These are phyloP conservation scores for Meteorus colon DNA, from an alignment of 2,888 invertebrate genomes.

Conservation along the genomic window DNA sequence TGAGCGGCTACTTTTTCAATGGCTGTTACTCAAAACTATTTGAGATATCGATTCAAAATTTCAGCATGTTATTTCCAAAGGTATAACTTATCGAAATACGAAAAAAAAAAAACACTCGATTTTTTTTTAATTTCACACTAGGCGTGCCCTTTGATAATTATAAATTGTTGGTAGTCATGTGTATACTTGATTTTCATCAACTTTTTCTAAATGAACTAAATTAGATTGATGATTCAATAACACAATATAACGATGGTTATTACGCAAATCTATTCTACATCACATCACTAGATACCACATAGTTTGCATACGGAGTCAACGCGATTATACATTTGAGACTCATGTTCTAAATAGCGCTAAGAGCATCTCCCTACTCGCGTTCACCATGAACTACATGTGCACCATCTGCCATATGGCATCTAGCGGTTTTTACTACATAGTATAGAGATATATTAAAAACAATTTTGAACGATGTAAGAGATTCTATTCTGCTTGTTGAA, in stretches of 20 bases:
- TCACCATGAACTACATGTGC: background rate
- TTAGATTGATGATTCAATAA: background rate
- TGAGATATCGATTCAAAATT: no score
- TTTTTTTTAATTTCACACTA: no score
- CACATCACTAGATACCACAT: background rate
- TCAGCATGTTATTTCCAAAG: no score
- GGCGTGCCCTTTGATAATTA: no score
- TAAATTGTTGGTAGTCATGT: no score
- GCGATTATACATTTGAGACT: background rate
- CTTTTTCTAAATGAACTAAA: no score
- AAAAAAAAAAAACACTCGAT: no score
- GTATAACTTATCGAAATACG: no score
- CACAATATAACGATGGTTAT: background rate
- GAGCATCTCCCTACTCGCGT: background rate
- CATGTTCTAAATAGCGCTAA: background rate
- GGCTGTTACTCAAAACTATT: no score
- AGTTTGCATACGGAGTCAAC: background rate
- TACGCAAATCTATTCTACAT: background rate
- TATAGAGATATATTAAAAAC: background rate
- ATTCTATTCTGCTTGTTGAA: background rate
- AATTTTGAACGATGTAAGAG: background rate
- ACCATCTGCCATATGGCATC: conserved; percentile 25
- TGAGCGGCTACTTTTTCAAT: no score
- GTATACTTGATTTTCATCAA: no score
- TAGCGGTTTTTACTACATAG: conserved; percentile 18